Conservation (phyloP, 2,113 vertebrate species). For the Brienomyrus brachyistius region DNA sequence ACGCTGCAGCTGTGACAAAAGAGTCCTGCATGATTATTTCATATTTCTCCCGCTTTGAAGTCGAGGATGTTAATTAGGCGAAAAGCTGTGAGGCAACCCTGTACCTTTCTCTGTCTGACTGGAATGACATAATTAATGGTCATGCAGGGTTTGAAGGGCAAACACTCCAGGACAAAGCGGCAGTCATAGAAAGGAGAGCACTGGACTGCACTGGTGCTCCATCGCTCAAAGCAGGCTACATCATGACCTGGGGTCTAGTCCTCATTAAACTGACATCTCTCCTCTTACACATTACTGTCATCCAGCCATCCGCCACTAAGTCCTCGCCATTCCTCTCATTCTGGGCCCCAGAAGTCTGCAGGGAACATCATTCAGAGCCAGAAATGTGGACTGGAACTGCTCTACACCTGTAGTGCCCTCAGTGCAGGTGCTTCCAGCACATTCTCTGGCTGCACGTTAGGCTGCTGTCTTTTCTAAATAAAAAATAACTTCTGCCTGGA, state of each 20-base stretch:
- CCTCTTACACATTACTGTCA: background rate
- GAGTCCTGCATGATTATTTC: slow-evolving; percentile 15
- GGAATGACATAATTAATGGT: slow-evolving; percentile 19
- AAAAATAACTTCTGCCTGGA: background rate
- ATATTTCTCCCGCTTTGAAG: slow-evolving; percentile 11
- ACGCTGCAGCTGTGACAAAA: background rate
- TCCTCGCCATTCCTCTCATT: background rate
- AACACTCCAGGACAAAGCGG: background rate
- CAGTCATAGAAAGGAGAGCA: background rate
- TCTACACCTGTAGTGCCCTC: background rate
- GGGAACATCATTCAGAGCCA: background rate
- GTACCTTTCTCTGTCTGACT: background rate
- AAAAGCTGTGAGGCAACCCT: background rate
- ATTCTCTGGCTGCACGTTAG: background rate
- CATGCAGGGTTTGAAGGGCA: slow-evolving; percentile 4
- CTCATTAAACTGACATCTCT: slow-evolving; percentile 6
- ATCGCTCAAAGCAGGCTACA: background rate
- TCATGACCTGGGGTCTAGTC: background rate
- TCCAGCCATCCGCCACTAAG: background rate
- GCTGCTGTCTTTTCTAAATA: background rate
- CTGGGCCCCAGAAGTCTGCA: background rate
- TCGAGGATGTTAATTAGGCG: slow-evolving; percentile 5
- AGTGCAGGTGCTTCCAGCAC: background rate
- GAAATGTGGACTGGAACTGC: background rate
- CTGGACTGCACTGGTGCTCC: background rate